Percentiles rank a stretch among this genome's conserved stretches.
These are phyloP conservation scores for Cromileptes altivelis DNA, from an alignment of 2,113 vertebrate species.

Conservation along the genomic window DNA sequence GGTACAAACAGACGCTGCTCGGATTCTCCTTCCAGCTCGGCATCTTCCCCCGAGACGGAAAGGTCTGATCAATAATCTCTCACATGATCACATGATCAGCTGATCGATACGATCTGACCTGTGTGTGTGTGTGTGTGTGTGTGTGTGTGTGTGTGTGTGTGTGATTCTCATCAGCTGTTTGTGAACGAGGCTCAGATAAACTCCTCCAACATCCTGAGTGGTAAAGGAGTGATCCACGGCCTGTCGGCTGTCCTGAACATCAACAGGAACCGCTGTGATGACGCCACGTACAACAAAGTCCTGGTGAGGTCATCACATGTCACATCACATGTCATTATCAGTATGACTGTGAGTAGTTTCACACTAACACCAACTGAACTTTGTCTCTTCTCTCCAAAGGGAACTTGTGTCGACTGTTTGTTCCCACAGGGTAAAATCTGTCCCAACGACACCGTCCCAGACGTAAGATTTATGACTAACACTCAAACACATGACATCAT, in stretches of 20 bases:
- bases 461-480: conserved; percentile 54
- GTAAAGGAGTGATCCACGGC: conserved; percentile 92
- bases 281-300: conserved; percentile 39
- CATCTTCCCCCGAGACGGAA: conserved; percentile 85
- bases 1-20: conserved; percentile 91
- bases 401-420: conserved; percentile 75
- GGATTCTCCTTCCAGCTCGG: conserved; percentile 89
- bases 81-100: background rate
- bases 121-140: background rate
- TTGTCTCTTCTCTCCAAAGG: conserved; percentile 57
- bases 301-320: conserved; percentile 24
- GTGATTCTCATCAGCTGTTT: conserved; percentile 83
- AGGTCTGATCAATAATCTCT: conserved; percentile 77
- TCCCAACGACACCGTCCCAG: conserved; percentile 78
- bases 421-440: conserved; percentile 72
- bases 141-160: background rate
- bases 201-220: conserved; percentile 86
- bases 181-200: conserved; percentile 90
- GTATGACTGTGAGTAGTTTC: no score
- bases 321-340: background rate
- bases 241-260: conserved; percentile 89
- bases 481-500: no score
- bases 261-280: conserved; percentile 92
- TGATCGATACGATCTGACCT: no score
- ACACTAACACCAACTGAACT: no score